A percentile compares a stretch with the other conserved stretches of the same genome.
Conservation (phyloP, 2,888 invertebrate genomes). For the Synergus laeviventris region DNA sequence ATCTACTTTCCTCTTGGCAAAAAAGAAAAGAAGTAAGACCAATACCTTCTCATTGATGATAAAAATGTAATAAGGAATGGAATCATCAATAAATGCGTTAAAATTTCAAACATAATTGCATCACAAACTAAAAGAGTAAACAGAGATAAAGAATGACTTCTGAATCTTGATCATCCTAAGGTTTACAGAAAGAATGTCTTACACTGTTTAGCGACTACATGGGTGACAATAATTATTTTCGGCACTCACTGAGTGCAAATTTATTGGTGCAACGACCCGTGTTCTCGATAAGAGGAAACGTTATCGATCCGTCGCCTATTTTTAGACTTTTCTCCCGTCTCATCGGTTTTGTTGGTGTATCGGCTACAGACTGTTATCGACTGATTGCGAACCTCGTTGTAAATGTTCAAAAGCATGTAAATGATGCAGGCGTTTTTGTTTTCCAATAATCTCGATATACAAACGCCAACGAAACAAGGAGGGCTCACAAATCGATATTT, state of each 20-base stretch:
- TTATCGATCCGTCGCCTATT: constrained; percentile 9
- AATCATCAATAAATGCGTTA: too few relatives aligned
- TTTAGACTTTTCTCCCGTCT: constrained; percentile 37
- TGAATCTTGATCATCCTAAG: constrained; percentile 13
- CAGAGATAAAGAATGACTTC: constrained; percentile 2
- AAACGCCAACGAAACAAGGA: background rate
- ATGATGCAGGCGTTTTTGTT: constrained; percentile 35
- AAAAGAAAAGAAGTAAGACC: constrained; percentile 16
- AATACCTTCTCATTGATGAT: too few relatives aligned
- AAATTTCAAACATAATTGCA: too few relatives aligned
- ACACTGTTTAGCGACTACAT: constrained; percentile 17
- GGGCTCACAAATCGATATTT: constrained; percentile 10
- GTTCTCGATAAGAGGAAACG: constrained; percentile 37
- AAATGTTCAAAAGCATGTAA: constrained; percentile 39
- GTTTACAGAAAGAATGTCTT: constrained; percentile 22
- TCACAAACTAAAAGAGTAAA: background rate
- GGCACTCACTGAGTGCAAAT: constrained; percentile 37
- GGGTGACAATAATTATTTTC: constrained; percentile 29
- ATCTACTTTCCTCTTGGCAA: constrained; percentile 49
- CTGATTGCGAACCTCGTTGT: constrained; percentile 36
- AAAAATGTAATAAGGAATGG: too few relatives aligned
- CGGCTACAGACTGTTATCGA: constrained; percentile 27
- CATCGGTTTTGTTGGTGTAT: constrained; percentile 25
- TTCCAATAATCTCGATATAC: constrained; percentile 33
- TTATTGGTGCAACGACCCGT: constrained; percentile 39